These are phyloP conservation scores for Tragelaphus eurycerus DNA, from an alignment of 2,797 vertebrate genomes.

Conservation along the genomic window DNA sequence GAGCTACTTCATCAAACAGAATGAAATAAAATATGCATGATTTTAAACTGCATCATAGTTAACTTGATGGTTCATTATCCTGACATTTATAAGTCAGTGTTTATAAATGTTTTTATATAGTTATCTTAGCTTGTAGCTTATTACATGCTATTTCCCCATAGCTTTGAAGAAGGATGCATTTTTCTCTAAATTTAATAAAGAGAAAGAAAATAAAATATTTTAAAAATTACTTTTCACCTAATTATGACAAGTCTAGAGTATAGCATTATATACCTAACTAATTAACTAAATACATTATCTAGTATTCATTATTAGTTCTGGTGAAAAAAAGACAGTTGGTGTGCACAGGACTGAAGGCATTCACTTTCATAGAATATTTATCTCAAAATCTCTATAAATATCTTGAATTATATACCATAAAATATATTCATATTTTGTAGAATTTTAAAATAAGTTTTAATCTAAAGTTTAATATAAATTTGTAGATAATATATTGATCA, in stretches of 20 bases:
- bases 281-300: not conserved
- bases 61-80: not conserved
- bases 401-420: not conserved
- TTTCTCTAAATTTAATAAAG: not conserved
- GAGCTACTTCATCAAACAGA: not conserved
- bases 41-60: not conserved
- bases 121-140: not conserved
- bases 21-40: not conserved
- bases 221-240: not conserved
- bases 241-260: not conserved
- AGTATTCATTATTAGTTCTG: not conserved
- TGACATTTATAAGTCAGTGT: not conserved
- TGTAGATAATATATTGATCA: not conserved
- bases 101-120: not conserved
- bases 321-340: not conserved
- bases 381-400: not conserved
- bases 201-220: not conserved
- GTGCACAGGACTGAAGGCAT: not conserved
- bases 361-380: not conserved
- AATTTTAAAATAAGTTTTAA: not conserved
- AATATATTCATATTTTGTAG: not conserved
- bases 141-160: not conserved
- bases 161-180: not conserved
- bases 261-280: not conserved
- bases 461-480: not conserved